Conservation (phyloP, 2,113 vertebrate species). For the Electrona antarctica region DNA sequence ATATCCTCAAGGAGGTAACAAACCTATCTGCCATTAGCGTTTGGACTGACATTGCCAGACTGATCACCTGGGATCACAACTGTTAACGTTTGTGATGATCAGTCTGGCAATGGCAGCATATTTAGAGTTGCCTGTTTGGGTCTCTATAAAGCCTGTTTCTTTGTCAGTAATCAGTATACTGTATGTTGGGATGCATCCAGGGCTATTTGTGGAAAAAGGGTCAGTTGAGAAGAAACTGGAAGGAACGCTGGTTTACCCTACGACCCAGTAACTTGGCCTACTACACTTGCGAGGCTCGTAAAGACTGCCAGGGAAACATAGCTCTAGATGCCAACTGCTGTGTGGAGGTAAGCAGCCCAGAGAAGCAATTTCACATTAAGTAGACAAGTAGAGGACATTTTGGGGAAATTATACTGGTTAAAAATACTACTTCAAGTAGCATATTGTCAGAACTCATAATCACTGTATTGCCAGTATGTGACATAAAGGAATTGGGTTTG, state of each 20-base stretch:
- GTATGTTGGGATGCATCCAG: slow-evolving; percentile 68
- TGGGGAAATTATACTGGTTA: no score
- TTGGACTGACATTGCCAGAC: neutral
- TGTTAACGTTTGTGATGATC: neutral
- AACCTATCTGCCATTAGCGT: neutral
- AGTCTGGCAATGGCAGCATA: neutral
- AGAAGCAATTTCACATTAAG: neutral
- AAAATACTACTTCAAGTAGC: no score
- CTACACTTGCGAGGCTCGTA: slow-evolving; percentile 88
- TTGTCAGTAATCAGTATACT: neutral
- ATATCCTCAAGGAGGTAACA: slow-evolving; percentile 92
- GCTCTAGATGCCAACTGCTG: slow-evolving; percentile 88
- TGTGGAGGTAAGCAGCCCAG: slow-evolving; percentile 83
- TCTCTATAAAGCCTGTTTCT: neutral
- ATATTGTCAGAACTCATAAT: no score
- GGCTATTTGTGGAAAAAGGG: slow-evolving; percentile 96
- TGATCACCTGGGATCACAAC: no score
- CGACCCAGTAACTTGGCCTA: slow-evolving; percentile 89
- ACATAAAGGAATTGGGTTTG: no score
- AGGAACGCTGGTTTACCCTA: slow-evolving; percentile 93
- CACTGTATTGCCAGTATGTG: no score
- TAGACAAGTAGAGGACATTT: neutral
- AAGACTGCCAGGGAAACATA: slow-evolving; percentile 91
- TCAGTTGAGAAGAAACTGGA: slow-evolving; percentile 94
- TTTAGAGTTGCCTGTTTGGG: neutral